A percentile compares a stretch with the other conserved stretches of the same genome.
These are phyloP conservation scores for Synaphobranchus kaupii DNA, from an alignment of 2,797 vertebrate species.

Conservation along the genomic window DNA sequence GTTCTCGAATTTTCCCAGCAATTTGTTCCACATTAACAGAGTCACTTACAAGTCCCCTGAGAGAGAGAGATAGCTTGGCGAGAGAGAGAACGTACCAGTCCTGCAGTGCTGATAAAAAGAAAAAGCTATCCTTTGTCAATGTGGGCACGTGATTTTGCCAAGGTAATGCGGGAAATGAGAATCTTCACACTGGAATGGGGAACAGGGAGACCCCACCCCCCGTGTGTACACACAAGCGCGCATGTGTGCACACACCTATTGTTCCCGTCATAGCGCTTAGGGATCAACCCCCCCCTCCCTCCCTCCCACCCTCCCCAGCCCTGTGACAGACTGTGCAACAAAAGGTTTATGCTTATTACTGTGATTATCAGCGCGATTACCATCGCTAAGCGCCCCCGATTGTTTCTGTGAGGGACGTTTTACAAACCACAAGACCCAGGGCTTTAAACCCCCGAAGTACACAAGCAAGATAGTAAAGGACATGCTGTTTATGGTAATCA, in stretches of 20 bases:
- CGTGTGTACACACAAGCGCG: conserved; percentile 31
- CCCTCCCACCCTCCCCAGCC: not conserved
- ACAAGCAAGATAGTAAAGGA: not conserved
- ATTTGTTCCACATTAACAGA: conserved; percentile 42
- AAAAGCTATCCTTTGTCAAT: not conserved
- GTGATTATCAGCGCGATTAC: conserved; percentile 18
- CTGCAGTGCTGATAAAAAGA: not conserved
- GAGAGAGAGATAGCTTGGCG: not conserved
- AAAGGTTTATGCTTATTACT: conserved; percentile 19
- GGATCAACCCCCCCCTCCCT: not conserved
- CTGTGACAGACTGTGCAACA: not conserved
- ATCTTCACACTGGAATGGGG: not conserved
- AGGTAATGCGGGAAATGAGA: conserved; percentile 24
- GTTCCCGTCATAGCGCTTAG: conserved; percentile 21
- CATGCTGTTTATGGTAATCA: not conserved
- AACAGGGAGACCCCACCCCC: conserved; percentile 17
- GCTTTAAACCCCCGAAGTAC: not conserved
- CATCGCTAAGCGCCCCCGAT: not conserved
- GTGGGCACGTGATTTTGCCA: not conserved
- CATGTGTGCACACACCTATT: conserved; percentile 21
- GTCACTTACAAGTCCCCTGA: conserved; percentile 13
- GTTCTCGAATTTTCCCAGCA: conserved; percentile 30
- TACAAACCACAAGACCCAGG: not conserved
- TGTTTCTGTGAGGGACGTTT: not conserved
- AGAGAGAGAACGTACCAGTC: no score